Evolutionary conservation across 2,113 vertebrate species (phyloP).

Genomic region (Myiagra hebetior): DNA sequence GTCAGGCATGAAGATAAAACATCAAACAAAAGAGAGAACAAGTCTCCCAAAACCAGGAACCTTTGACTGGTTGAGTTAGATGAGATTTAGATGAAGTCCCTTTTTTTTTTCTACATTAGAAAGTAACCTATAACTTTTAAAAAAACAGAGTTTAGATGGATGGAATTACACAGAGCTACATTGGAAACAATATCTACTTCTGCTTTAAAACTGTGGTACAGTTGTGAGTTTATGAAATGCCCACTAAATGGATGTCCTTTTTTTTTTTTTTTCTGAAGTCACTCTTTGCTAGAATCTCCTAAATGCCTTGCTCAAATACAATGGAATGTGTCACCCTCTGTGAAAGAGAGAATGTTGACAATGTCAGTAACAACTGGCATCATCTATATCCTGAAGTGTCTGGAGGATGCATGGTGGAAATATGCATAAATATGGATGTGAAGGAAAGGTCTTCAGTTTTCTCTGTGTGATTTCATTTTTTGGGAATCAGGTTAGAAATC

Average conservation of each 20-base stretch:
- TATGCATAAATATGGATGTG: not conserved
- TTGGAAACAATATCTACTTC: not conserved
- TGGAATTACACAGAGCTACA: not conserved
- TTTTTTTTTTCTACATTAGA: not conserved
- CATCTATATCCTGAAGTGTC: not conserved
- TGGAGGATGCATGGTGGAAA: fast-evolving
- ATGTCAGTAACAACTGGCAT: not conserved
- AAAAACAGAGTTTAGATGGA: not conserved
- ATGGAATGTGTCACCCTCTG: not conserved
- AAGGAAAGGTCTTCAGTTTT: not conserved
- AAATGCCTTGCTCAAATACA: not conserved
- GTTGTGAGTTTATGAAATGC: not conserved
- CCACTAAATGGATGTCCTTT: not conserved
- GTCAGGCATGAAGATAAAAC: not conserved
- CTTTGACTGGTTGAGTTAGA: not conserved
- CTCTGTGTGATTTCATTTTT: not conserved
- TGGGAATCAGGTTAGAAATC: not conserved
- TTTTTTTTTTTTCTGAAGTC: not conserved
- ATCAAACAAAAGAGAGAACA: not conserved
- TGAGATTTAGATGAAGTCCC: not conserved
- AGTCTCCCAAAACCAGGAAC: not conserved
- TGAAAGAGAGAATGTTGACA: not conserved
- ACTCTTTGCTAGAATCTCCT: not conserved
- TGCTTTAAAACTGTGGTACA: not conserved
- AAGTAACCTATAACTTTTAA: not conserved